phyloP scores from a whole-genome alignment of 2,113 vertebrate species.

The Fregetta grallaria region DNA sequence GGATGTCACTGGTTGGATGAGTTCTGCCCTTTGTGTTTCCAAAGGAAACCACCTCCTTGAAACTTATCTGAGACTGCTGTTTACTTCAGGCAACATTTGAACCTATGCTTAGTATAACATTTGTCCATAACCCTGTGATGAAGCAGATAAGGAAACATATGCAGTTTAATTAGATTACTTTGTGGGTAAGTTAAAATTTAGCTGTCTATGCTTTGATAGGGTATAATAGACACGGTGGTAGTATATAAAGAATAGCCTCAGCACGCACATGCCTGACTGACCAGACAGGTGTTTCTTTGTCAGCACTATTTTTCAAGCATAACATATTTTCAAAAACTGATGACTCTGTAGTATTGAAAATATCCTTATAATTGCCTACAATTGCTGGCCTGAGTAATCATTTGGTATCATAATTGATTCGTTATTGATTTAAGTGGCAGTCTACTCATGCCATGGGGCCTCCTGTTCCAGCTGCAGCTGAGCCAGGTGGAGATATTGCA shows the following conservation, averaged over 20 bases:
- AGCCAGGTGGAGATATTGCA: background rate
- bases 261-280: background rate
- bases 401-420: background rate
- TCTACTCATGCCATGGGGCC: fast-evolving
- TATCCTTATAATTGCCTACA: background rate
- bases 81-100: background rate
- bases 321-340: background rate
- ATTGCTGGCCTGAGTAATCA: background rate
- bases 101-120: background rate
- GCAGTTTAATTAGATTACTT: background rate
- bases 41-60: background rate
- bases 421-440: background rate
- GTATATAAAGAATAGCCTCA: background rate
- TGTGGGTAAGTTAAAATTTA: background rate
- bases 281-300: background rate
- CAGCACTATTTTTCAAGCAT: background rate
- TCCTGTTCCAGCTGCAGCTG: background rate
- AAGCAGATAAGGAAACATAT: background rate
- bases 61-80: background rate
- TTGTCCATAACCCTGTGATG: background rate
- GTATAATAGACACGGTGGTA: background rate
- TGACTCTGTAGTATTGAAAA: background rate
- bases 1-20: background rate
- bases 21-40: background rate
- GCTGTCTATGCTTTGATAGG: background rate